phyloP scores from a whole-genome alignment of 2,797 vertebrate species.

The Liparis tanakae region DNA sequence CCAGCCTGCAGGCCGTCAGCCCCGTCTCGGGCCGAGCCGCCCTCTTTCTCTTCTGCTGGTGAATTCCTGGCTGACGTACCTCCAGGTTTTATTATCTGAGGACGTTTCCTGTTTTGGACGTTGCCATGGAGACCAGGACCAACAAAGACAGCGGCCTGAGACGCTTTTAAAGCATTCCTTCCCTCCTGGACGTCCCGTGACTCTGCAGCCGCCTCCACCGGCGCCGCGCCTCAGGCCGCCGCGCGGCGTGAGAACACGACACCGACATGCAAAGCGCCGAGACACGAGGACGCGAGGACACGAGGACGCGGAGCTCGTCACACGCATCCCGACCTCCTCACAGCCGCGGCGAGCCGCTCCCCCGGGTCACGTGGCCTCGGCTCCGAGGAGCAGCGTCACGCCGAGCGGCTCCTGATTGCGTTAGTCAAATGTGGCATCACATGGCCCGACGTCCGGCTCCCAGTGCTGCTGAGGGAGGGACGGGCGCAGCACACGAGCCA shows the following conservation, averaged over 20 bases:
- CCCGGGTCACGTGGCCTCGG: no score
- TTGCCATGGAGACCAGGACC: conserved; percentile 70
- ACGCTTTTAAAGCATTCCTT: conserved; percentile 62
- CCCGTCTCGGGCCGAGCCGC: conserved; percentile 44
- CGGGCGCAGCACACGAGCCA: no score
- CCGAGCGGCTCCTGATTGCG: conserved; percentile 60
- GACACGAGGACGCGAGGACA: no score
- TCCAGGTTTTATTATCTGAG: conserved; percentile 78
- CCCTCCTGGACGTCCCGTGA: conserved; percentile 46
- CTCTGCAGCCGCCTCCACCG: background rate
- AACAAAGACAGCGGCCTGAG: conserved; percentile 73
- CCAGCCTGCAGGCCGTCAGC: no score
- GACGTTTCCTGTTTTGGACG: conserved; percentile 81
- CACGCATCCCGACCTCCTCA: no score
- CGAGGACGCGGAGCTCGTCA: no score
- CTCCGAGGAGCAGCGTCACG: no score
- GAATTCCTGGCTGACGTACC: conserved; percentile 66
- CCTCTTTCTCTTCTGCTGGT: conserved; percentile 58
- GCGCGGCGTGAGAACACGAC: background rate
- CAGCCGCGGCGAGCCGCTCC: no score
- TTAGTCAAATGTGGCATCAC: conserved; percentile 88
- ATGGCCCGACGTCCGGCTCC: conserved; percentile 77
- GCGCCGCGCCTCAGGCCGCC: no score
- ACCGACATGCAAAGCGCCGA: background rate
- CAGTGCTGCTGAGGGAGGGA: conserved; percentile 78